Percentiles rank a stretch among this genome's conserved stretches.
These are phyloP conservation scores for Sinocyclocheilus anshuiensis DNA, from an alignment of 2,113 vertebrate genomes.

Conservation along the genomic window DNA sequence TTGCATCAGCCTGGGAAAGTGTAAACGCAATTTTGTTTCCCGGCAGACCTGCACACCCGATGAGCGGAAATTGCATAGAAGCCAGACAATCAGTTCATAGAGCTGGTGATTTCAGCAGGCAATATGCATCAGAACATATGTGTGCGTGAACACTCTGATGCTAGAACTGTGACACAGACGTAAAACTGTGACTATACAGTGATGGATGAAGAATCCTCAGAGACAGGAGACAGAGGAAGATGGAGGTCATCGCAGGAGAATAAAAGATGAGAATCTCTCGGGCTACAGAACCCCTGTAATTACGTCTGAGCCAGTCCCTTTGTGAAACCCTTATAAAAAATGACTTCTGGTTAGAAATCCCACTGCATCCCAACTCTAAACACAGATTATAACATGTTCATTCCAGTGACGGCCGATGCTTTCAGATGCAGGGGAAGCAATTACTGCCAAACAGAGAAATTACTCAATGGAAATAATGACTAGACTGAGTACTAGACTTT, in stretches of 20 bases:
- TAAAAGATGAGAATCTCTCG: slow-evolving; percentile 5
- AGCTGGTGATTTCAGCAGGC: neutral
- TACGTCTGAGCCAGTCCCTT: neutral
- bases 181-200: neutral
- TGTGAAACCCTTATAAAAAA: slow-evolving; percentile 14
- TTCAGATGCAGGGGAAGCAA: neutral
- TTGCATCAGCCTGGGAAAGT: neutral
- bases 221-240: neutral
- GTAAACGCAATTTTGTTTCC: neutral
- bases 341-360: slow-evolving; percentile 11
- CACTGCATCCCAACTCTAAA: neutral
- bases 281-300: neutral
- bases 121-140: neutral
- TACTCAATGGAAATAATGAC: neutral
- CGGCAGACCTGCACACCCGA: neutral
- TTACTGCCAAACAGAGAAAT: neutral
- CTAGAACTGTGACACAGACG: neutral
- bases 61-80: neutral
- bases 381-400: slow-evolving; percentile 1
- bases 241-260: neutral
- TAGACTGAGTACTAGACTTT: neutral
- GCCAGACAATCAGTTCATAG: slow-evolving; percentile 1
- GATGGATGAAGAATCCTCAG: neutral
- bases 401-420: neutral
- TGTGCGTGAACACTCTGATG: neutral